A percentile compares a stretch with the other conserved stretches of the same genome.
Evolutionary conservation across 2,113 vertebrate species (phyloP).

Genomic region (Prietella phreatophila): DNA sequence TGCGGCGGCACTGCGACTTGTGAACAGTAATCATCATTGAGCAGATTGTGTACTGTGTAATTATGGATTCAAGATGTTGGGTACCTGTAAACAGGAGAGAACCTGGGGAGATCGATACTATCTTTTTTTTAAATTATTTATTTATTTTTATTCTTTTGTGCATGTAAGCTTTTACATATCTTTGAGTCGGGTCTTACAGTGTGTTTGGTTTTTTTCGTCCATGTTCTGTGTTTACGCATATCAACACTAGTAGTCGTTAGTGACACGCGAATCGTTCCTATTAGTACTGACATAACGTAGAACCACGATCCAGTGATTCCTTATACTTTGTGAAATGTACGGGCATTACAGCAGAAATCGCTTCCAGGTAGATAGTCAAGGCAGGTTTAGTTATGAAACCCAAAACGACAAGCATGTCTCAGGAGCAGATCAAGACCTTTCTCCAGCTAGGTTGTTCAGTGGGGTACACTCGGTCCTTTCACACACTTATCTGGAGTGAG

Average conservation of each 20-base stretch:
- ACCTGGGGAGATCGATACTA: background rate
- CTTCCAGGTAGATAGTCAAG: background rate
- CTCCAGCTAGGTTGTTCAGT: background rate
- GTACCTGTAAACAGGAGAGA: too few relatives aligned
- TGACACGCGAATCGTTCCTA: background rate
- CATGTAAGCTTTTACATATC: constrained; percentile 10
- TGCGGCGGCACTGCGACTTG: constrained; percentile 12
- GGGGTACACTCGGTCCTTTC: background rate
- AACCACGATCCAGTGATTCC: background rate
- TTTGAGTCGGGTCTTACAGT: background rate
- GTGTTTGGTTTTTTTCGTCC: background rate
- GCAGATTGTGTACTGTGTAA: constrained; percentile 26
- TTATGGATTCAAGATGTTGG: too few relatives aligned
- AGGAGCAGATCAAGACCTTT: background rate
- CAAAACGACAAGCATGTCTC: background rate
- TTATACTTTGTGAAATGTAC: background rate
- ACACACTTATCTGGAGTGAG: background rate
- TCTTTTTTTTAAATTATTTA: background rate
- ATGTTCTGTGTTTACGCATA: background rate
- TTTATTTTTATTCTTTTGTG: background rate
- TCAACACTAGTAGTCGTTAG: background rate
- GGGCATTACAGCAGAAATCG: background rate
- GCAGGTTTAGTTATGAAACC: background rate
- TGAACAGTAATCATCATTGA: constrained; percentile 47
- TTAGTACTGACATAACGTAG: background rate